Base-by-base conservation (phyloP, 2,888 invertebrate genomes). In the Fissipunctia ypsillon region DNA sequence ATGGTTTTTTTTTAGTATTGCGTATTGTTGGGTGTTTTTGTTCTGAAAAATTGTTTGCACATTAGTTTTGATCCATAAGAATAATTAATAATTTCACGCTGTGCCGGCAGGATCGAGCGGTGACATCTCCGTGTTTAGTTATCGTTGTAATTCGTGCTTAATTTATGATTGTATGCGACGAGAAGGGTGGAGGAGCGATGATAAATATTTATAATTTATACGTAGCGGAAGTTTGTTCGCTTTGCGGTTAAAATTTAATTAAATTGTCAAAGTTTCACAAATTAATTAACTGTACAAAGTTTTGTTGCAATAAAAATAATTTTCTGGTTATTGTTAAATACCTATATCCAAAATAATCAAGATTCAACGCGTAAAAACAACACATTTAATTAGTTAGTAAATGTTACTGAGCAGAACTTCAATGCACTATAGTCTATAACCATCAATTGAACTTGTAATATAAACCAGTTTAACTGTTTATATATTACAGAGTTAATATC, bases 1-100 rank as follows among this genome's bases (percentile, higher is more conserved):
- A 82, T 88, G 87, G 84, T 81, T 84, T 87, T 88, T 88, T 85
- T 87, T 87, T 88, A 85, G 83, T 88, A 88, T 90, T 90, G 89
- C 86, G 87, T 87, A 80, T 87, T 87, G 73, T 87, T 85, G 60
- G 82, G 80, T 88, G 89, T 87, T 90, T 87, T 88, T 88, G 81
- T 90, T 89, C 92, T 92, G 92, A 87, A 92, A 87, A 87, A 65
- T 80, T 60, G 61, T 85, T 78, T 75, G 66, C 73, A 69, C 64
- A 57, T 88, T 89, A 90, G 77, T 70, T 74, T 67, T 79, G 63
- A 68, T 61, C 59, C 54, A 65, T 66, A 67, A 71, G 41, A 59
- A 60, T 52, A 57, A 66, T 65, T 45, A 69, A 69, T 69, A 54
- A 70, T 69, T 68, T 41, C 43, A 77, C 79, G 63, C 61, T 64